Evolutionary conservation across 2,888 invertebrate genomes (phyloP), one percentile per base, ranked within the genome.

Genomic region (Syrphus vitripennis): DNA sequence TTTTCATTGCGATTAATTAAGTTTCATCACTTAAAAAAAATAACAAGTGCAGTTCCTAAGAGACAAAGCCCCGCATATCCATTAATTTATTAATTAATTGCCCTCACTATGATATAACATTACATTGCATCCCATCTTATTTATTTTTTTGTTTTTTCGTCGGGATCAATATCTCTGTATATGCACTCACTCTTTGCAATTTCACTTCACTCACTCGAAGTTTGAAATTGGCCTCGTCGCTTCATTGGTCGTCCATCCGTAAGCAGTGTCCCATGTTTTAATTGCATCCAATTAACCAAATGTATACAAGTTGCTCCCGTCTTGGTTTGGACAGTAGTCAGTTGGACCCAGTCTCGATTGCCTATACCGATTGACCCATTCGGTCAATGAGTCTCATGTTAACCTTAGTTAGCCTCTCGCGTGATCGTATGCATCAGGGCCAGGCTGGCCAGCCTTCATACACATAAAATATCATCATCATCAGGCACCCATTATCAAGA

Each of bases 331-430:
- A 7, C 4, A 42, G 40, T 55, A 29, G 53, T 53, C 69, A 53
- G 12, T 26, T 19, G 14, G 19, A 4, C 24, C 55, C 53, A 40
- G 67, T 71, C 72, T 86, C 80, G 83, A 87, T 83, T 87, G 79
- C 78, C 57, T 53, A 59, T 59, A 74, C 83, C 89, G 90, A 90
- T 90, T 90, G 91, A 90, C 90, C 88, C 63, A 69, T 75, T 83
- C 87, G 90, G 90, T 90, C 90, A 90, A 91, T 89, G 90, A 90
- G 90, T 89, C 89, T 82, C 89, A 90, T 89, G 91, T 91, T 91
- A 91, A 91, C 91, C 91, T 91, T 89, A 90, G 91, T 91, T 91
- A 90, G 91, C 91, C 91, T 88, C 89, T 82, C 42, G 86, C 86
- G 70, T 86, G 86, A 77, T 70, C 55, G 70, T 81, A 71, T 61